These are phyloP conservation scores for Ctenopoma multispine DNA, from an alignment of 2,797 vertebrate genomes.

Conservation along the genomic window DNA sequence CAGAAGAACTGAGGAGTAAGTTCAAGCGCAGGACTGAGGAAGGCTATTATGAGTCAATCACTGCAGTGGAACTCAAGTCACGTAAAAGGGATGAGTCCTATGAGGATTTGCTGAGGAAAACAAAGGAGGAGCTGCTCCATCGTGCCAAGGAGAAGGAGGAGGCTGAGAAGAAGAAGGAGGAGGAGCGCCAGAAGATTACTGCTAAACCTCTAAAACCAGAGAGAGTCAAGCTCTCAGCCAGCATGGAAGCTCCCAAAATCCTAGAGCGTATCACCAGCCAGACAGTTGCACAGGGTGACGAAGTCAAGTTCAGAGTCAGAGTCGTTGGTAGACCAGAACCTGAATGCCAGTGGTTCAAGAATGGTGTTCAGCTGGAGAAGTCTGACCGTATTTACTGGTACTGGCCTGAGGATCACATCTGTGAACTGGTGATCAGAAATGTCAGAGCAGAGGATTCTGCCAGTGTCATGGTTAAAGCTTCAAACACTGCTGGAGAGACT, in stretches of 20 bases:
- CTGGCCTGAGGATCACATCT: constrained; percentile 98
- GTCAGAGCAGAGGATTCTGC: constrained; percentile 94
- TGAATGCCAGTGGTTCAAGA: constrained; percentile 98
- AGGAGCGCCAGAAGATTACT: constrained; percentile 89
- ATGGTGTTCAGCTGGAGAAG: constrained; percentile 93
- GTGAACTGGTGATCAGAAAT: constrained; percentile 93
- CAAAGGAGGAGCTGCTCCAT: constrained; percentile 97
- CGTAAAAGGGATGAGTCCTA: constrained; percentile 96
- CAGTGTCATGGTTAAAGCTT: constrained; percentile 98
- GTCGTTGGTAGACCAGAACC: constrained; percentile 96
- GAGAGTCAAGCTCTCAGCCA: constrained; percentile 92
- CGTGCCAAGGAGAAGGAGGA: constrained; percentile 91
- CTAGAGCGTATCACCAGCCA: constrained; percentile 95
- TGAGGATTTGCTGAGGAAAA: constrained; percentile 94
- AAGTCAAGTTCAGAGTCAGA: constrained; percentile 92
- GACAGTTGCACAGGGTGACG: constrained; percentile 88
- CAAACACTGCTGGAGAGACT: constrained; percentile 94
- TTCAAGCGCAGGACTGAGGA: constrained; percentile 98
- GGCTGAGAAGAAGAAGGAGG: constrained; percentile 91
- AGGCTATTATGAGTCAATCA: constrained; percentile 98
- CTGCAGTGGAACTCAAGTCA: constrained; percentile 95
- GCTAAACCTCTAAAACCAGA: constrained; percentile 91
- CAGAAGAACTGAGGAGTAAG: constrained; percentile 95
- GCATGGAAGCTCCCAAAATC: constrained; percentile 98
- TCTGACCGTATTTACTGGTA: constrained; percentile 94